phyloP scores from a whole-genome alignment of 2,113 vertebrate species.

The Numenius arquata region DNA sequence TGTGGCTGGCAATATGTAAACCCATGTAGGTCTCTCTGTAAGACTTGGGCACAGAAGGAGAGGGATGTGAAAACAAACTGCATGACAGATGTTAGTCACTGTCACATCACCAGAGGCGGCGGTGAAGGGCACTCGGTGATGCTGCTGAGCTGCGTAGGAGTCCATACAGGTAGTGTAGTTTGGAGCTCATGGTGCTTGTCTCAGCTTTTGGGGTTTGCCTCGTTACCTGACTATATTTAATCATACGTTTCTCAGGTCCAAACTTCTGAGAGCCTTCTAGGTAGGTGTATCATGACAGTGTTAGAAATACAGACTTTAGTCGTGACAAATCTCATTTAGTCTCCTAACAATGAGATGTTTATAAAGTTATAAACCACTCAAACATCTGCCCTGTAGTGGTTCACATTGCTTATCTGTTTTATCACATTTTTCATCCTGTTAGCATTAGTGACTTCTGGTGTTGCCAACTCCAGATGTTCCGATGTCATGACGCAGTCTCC shows the following conservation, averaged over 20 bases:
- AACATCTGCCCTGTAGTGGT: neutral
- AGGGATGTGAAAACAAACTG: neutral
- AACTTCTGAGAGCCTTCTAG: neutral
- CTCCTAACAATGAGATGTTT: neutral
- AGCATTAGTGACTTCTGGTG: neutral
- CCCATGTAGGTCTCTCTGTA: neutral
- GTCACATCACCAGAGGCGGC: neutral
- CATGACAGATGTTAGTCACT: neutral
- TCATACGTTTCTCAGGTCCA: neutral
- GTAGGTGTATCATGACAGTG: neutral
- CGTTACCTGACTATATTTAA: neutral
- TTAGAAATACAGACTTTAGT: neutral
- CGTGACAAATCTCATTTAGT: neutral
- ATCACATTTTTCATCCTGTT: constrained; percentile 6
- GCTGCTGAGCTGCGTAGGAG: neutral
- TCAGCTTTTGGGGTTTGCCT: neutral
- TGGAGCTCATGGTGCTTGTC: neutral
- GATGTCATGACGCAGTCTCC: neutral
- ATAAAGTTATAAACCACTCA: neutral
- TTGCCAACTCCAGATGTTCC: neutral
- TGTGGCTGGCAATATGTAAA: neutral
- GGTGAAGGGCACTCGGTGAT: neutral
- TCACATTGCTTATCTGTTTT: neutral
- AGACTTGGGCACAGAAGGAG: neutral
- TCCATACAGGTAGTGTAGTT: rapidly evolving